A percentile compares a stretch with the other conserved stretches of the same genome.
Conservation (phyloP, 2,113 vertebrate species). For the Chaetorhynchus papuensis region DNA sequence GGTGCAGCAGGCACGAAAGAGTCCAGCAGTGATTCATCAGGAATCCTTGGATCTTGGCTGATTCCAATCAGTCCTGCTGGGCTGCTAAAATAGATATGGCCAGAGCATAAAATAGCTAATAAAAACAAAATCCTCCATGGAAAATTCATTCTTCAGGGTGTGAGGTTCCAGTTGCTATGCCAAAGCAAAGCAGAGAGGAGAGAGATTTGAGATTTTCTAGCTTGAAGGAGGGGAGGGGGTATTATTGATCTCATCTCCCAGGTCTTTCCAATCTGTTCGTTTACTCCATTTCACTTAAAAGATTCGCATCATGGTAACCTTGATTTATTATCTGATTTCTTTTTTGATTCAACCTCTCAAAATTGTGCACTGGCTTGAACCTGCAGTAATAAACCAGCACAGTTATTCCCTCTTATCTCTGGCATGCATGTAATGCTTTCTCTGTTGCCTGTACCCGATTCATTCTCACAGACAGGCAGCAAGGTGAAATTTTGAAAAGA, state of each 20-base stretch:
- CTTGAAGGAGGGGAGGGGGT: neutral
- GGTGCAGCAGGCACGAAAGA: neutral
- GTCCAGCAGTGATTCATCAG: conserved; percentile 59
- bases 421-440: neutral
- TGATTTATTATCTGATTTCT: conserved; percentile 59
- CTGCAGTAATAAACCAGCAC: conserved; percentile 35
- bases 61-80: conserved; percentile 61
- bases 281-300: conserved; percentile 44
- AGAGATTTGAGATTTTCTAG: conserved; percentile 23
- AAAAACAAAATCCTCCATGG: conserved; percentile 55
- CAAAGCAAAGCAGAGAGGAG: conserved; percentile 10
- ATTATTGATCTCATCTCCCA: conserved; percentile 37
- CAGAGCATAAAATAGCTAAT: conserved; percentile 64
- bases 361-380: conserved; percentile 42
- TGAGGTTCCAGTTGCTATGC: conserved; percentile 20
- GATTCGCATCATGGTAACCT: conserved; percentile 37
- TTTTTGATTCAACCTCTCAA: conserved; percentile 40
- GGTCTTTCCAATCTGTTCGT: conserved; percentile 17
- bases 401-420: conserved; percentile 22
- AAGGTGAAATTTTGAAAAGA: conserved; percentile 22
- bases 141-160: conserved; percentile 56
- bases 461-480: neutral
- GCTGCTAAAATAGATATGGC: conserved; percentile 62
- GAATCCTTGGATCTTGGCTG: conserved; percentile 54
- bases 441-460: neutral